Base-by-base conservation (phyloP, 2,113 vertebrate species). In the Lathamus discolor region DNA sequence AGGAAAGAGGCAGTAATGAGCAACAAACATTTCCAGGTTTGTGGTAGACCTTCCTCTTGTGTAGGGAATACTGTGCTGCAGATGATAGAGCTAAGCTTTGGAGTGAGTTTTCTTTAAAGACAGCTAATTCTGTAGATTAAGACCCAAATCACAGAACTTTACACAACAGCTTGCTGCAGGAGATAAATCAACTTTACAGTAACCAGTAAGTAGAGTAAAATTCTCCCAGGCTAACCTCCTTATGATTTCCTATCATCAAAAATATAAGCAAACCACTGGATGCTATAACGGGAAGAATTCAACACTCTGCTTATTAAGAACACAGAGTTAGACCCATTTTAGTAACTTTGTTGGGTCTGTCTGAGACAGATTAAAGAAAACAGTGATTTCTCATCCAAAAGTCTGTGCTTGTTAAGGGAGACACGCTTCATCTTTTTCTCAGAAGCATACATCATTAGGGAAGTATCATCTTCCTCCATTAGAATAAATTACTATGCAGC, bases 401-500 rank as follows among this genome's bases (percentile, higher is more conserved):
- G 20, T 6, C 27, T 72, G 17, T 59, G 67, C 43, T 63, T 79
- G 23, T 84, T 82, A 82, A 59, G 11, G 18, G 18, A 95, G 57
- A 92, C 46, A 78, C 0, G 2, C 7, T 93, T 92, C 48, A 78
- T 84, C 44, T 86, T 97, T 24, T 86, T 84, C 91, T 89, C 80
- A 92, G 80, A 92, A 84, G 69, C n/a, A 33, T 33, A 33, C 2
- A 10, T 79, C 80, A 54, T 79, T 84, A 76, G 49, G 80, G 80
- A 92, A 92, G 82, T 72, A 82, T 19, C 41, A 62, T 81, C 54
- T 86, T 88, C 41, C n/a, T 69, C 62, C 5, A 1, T 49, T 75
- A 73, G 86, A 92, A 93, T 84, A 95, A 96, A 95, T 95, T 89
- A 66, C 41, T 82, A 48, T 62, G 66, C 77, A 93, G 52, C 35